phyloP scores from a whole-genome alignment of 2,888 invertebrate species.

The Drosophila mulleri region DNA sequence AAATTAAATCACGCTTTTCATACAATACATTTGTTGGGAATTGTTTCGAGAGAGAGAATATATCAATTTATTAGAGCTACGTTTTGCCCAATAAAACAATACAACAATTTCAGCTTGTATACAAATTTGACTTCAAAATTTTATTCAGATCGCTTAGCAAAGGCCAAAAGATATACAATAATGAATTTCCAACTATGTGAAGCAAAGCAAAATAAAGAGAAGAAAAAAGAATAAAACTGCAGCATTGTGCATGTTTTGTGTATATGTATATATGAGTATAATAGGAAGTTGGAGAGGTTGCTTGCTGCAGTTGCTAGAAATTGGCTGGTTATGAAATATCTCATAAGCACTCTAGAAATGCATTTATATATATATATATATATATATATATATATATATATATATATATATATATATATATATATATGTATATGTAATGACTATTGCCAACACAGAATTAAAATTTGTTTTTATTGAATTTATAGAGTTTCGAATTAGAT shows the following conservation, averaged over 20 bases:
- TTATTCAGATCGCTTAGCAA: background rate
- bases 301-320: background rate
- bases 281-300: background rate
- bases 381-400: too few relatives aligned
- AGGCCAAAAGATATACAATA: background rate
- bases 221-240: background rate
- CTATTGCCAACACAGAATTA: background rate
- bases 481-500: background rate
- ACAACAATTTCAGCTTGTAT: background rate
- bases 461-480: background rate
- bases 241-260: background rate
- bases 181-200: background rate
- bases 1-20: too few relatives aligned
- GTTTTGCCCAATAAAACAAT: background rate
- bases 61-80: background rate
- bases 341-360: background rate
- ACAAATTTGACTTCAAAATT: conserved; percentile 2
- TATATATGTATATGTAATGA: background rate
- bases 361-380: too few relatives aligned
- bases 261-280: background rate
- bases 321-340: background rate
- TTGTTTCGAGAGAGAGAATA: background rate
- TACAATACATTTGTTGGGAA: too few relatives aligned
- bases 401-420: too few relatives aligned
- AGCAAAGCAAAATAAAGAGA: too few relatives aligned